Base-by-base conservation (phyloP, 2,888 invertebrate genomes). In the Scelioninae gen. 1 region DNA sequence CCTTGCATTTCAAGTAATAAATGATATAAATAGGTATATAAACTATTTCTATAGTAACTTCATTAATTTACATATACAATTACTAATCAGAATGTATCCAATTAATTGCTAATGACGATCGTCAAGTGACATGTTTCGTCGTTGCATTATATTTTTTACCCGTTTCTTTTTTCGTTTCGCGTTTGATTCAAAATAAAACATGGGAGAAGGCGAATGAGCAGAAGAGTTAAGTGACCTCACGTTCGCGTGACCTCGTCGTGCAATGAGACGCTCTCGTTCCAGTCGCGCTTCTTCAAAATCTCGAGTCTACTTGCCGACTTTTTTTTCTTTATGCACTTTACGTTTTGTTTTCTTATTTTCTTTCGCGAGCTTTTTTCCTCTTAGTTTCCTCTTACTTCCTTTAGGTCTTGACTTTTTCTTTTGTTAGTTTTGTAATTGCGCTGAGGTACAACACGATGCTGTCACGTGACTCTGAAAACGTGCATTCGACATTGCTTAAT, bases 191-290 rank as follows among this genome's bases (percentile, higher is more conserved):
- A 81, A 75, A 76, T 81, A 71, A 81, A 69, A 76, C 75, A 63
- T 74, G 68, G 40, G 63, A 77, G 63, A 74, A 62, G 47, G 38
- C 58, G 76, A 58, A 74, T 43, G 66, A 74, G 76, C 38, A 75
- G 80, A 84, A 85, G 87, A 86, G 87, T 88, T 86, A 86, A 87
- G 88, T 87, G 87, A 88, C 87, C 87, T 82, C 86, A 65, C 85
- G 83, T 68, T 87, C 88, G 86, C 87, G 87, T 88, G 88, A 87
- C 86, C 86, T 84, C 85, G 84, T 85, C 88, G 85, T 87, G 86
- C 87, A 87, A 88, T 86, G 84, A 87, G 85, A 78, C 86, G 83
- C 85, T 82, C 84, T 85, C 86, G 84, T 87, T 84, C 83, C 85
- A 85, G 80, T 83, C 72, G 78, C 83, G 79, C 79, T 74, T 72